A percentile compares a stretch with the other conserved stretches of the same genome.
Conservation (phyloP, 2,113 vertebrate genomes). For the Aspiorhynchus laticeps region DNA sequence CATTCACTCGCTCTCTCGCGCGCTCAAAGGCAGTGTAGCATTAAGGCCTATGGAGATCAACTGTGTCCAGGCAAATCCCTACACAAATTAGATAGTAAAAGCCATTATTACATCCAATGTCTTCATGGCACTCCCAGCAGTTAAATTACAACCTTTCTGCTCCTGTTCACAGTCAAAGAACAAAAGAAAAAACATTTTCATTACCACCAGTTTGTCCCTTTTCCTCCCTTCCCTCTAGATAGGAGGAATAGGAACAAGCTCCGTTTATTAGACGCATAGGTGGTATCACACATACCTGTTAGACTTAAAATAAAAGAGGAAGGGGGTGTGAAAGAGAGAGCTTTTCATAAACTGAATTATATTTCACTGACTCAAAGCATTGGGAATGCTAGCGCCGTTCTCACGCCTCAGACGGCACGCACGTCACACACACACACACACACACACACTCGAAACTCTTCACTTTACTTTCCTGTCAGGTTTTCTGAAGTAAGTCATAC, state of each 20-base stretch:
- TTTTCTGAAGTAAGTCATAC: conserved; percentile 59
- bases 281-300: conserved; percentile 50
- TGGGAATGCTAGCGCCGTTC: conserved; percentile 54
- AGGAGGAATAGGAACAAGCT: conserved; percentile 54
- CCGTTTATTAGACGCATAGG: conserved; percentile 50
- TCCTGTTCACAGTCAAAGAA: conserved; percentile 59
- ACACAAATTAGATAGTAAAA: conserved; percentile 67
- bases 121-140: conserved; percentile 59
- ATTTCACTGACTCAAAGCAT: conserved; percentile 63
- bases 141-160: conserved; percentile 65
- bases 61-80: conserved; percentile 62
- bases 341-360: conserved; percentile 41
- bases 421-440: conserved; percentile 28
- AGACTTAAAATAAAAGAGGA: conserved; percentile 13
- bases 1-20: background rate
- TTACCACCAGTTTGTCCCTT: conserved; percentile 49
- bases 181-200: conserved; percentile 55
- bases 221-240: conserved; percentile 39
- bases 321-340: conserved; percentile 1
- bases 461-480: conserved; percentile 65
- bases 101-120: conserved; percentile 69
- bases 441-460: conserved; percentile 44
- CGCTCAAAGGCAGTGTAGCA: conserved; percentile 49
- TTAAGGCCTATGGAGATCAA: conserved; percentile 60
- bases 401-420: conserved; percentile 52